Evolutionary conservation across 2,113 vertebrate species (phyloP), one percentile per base, ranked within the genome.

Genomic region (Vanacampus margaritifer): DNA sequence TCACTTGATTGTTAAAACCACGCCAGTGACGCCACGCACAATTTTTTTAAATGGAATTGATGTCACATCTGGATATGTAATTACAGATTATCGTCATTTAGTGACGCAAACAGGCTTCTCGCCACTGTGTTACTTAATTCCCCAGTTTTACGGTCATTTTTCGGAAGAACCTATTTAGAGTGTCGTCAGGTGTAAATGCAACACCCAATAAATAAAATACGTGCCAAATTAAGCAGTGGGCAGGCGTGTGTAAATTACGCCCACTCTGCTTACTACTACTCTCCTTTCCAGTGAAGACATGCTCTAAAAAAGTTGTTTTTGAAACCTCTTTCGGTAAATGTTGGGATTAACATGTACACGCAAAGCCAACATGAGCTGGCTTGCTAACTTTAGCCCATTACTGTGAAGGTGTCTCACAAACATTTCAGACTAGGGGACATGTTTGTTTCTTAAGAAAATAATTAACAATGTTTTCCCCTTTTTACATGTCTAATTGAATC

Each of bases 341-440:
- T 11, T n/a, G 35, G 58, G 35, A 36, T 0, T 39, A 37, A 60
- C 58, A n/a, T 39, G 17, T 13, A 11, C 58, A 3, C 28, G 58
- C 32, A 60, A 60, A 60, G 35, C 58, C 58, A 36, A 13, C 58
- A 37, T 60, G 32, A 60, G 58, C 19, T n/a, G 58, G 35, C 58
- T 10, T 21, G 58, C 58, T 60, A 60, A 60, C 35, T 60, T n/a
- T 23, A 39, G 36, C 58, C 23, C 9, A 13, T 60, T 23, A 5
- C 58, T 11, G 58, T 60, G 11, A 60, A 60, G 9, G 39, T 37
- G 32, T 5, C 53, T 28, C 50, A 23, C 50, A 53, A 24, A 53
- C n/a, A 16, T 50, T n/a, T n/a, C 48, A 51, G n/a, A 10, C 1
- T 2, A 23, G 39, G 48, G 21, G 19, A 50, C 19, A 24, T 3